These are phyloP conservation scores for Polydrusus cervinus DNA, from an alignment of 2,888 invertebrate genomes.

Conservation along the genomic window DNA sequence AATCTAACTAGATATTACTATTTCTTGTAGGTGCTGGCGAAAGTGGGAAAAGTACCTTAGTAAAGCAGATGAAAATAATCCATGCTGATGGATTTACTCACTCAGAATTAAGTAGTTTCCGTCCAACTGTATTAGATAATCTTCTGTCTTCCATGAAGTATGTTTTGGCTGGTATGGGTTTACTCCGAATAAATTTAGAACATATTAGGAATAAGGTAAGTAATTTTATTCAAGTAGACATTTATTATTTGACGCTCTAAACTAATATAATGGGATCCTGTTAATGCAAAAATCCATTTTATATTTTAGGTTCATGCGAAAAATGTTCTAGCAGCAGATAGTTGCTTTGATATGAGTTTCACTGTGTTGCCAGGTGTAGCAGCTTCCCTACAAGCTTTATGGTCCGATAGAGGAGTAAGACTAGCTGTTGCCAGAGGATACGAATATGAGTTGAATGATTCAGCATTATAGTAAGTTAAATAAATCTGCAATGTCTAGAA, in stretches of 20 bases:
- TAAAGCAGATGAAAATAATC: constrained; percentile 82
- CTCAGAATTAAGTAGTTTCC: constrained; percentile 76
- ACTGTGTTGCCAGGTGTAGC: constrained; percentile 73
- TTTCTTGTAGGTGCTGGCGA: constrained; percentile 81
- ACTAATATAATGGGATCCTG: no score
- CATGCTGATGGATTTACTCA: constrained; percentile 79
- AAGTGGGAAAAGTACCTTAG: constrained; percentile 80
- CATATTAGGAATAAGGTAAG: constrained; percentile 74
- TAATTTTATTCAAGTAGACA: background rate
- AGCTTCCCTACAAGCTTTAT: constrained; percentile 74
- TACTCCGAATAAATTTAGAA: constrained; percentile 77
- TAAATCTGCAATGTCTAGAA: background rate
- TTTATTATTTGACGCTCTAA: no score
- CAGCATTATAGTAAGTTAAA: constrained; percentile 76
- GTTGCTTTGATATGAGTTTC: constrained; percentile 75
- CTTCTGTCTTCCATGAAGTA: constrained; percentile 80
- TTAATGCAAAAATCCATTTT: background rate
- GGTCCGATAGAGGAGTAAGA: constrained; percentile 78
- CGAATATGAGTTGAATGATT: constrained; percentile 80
- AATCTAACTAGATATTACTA: no score
- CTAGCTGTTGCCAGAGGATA: constrained; percentile 79
- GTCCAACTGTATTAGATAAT: constrained; percentile 79
- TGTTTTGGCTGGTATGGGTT: constrained; percentile 79
- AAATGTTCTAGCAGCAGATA: constrained; percentile 72
- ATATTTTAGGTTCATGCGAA: constrained; percentile 71